Percentiles rank a stretch among this genome's conserved stretches.
Evolutionary conservation across 2,888 invertebrate genomes (phyloP).

Genomic region (Eilema sororculum): DNA sequence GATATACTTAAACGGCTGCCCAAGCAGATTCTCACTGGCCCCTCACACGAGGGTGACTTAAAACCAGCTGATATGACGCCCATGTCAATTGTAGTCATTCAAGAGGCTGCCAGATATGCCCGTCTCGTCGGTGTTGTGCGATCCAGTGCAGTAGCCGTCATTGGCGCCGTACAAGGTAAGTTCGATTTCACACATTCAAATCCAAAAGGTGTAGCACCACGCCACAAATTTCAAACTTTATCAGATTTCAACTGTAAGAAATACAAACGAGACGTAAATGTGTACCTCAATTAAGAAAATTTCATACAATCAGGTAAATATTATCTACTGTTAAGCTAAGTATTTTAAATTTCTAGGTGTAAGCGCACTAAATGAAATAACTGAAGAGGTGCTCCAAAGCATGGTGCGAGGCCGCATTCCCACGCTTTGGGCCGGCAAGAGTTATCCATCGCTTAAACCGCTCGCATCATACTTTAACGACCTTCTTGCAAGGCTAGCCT

Average conservation of each 20-base stretch:
- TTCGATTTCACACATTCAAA: neutral
- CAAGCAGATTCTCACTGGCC: constrained; percentile 89
- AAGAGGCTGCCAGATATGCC: constrained; percentile 94
- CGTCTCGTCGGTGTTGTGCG: constrained; percentile 91
- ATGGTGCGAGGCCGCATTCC: constrained; percentile 95
- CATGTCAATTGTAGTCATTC: constrained; percentile 97
- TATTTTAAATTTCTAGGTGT: constrained; percentile 87
- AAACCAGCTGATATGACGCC: constrained; percentile 93
- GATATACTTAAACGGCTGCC: constrained; percentile 94
- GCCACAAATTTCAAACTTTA: no score
- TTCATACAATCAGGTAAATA: neutral
- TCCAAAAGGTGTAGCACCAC: no score
- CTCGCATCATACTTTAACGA: constrained; percentile 95
- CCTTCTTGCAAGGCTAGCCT: constrained; percentile 93
- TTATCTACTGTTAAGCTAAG: neutral
- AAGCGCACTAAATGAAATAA: constrained; percentile 94
- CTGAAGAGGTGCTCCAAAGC: constrained; percentile 94
- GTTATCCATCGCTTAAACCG: constrained; percentile 97
- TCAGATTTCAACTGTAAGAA: no score
- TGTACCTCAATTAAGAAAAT: no score
- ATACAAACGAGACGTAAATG: no score
- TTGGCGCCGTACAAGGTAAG: constrained; percentile 95
- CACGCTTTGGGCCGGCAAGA: constrained; percentile 93
- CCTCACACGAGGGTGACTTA: constrained; percentile 89
- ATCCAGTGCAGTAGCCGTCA: constrained; percentile 91